A percentile compares a stretch with the other conserved stretches of the same genome.
These are phyloP conservation scores for Myotis vivesi DNA, from an alignment of 2,797 vertebrate genomes.

Conservation along the genomic window DNA sequence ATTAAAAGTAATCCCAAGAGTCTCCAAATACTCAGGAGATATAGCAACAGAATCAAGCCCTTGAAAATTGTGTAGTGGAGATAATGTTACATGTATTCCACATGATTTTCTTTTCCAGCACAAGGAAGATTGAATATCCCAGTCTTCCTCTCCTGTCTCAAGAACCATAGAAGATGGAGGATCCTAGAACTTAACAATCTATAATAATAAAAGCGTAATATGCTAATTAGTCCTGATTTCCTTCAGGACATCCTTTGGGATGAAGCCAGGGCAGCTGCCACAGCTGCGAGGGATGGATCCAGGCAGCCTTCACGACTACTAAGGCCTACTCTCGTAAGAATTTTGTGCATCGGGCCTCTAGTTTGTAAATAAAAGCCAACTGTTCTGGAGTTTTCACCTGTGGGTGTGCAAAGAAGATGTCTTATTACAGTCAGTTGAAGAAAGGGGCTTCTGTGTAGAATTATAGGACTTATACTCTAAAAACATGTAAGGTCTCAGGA, in stretches of 20 bases:
- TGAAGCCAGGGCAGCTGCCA: too few relatives aligned
- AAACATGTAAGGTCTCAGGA: background rate
- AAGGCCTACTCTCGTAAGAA: too few relatives aligned
- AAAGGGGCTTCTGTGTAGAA: constrained; percentile 5
- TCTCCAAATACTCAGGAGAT: background rate
- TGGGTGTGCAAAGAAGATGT: constrained; percentile 20
- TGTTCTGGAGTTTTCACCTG: constrained; percentile 43
- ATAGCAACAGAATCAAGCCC: background rate
- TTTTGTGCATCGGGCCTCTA: too few relatives aligned
- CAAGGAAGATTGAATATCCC: background rate
- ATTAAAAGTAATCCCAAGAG: background rate
- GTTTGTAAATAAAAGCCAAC: constrained; percentile 12
- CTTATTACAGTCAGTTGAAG: constrained; percentile 19
- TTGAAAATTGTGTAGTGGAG: background rate
- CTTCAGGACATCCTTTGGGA: too few relatives aligned
- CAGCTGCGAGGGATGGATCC: too few relatives aligned
- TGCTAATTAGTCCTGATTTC: too few relatives aligned
- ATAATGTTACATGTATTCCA: background rate
- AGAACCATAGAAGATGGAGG: background rate
- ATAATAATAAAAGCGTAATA: too few relatives aligned
- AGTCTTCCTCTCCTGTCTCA: background rate
- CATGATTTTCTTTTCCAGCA: background rate
- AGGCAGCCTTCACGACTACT: rapidly evolving
- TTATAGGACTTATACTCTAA: background rate
- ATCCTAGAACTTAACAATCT: background rate